Conservation (phyloP, 1,140 invertebrate species). For the Drosophila parabipectinata region DNA sequence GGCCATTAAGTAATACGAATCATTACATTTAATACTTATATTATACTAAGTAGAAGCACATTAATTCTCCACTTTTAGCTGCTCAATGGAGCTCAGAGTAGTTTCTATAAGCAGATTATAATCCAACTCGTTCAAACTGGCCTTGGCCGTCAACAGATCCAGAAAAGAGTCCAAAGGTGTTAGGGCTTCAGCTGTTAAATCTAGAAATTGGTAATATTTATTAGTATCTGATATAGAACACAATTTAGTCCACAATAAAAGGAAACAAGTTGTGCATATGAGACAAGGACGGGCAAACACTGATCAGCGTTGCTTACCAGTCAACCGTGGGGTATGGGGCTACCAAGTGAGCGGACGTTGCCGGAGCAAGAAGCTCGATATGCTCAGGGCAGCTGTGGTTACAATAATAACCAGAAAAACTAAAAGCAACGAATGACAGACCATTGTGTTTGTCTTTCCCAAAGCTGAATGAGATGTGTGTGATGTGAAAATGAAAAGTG, state of each 20-base stretch:
- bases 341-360: constrained; percentile 44
- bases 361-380: constrained; percentile 45
- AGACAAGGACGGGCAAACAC: constrained; percentile 33
- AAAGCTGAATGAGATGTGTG: constrained; percentile 45
- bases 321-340: constrained; percentile 9
- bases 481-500: constrained; percentile 23
- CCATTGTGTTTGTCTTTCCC: constrained; percentile 58
- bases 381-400: constrained; percentile 55
- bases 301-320: constrained; percentile 56
- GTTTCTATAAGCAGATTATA: constrained; percentile 93
- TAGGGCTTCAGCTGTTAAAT: constrained; percentile 89
- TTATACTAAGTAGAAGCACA: neutral
- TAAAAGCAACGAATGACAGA: constrained; percentile 68
- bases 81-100: constrained; percentile 85
- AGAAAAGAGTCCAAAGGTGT: constrained; percentile 93
- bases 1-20: constrained; percentile 20
- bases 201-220: constrained; percentile 81
- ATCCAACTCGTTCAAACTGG: constrained; percentile 91
- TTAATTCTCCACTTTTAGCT: constrained; percentile 55
- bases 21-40: neutral
- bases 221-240: neutral
- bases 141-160: constrained; percentile 93
- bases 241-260: neutral
- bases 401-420: constrained; percentile 70
- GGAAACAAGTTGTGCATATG: neutral